Evolutionary conservation across 2,888 invertebrate genomes (phyloP), one percentile per base, ranked within the genome.

Genomic region (Polyommatus iphigenia): DNA sequence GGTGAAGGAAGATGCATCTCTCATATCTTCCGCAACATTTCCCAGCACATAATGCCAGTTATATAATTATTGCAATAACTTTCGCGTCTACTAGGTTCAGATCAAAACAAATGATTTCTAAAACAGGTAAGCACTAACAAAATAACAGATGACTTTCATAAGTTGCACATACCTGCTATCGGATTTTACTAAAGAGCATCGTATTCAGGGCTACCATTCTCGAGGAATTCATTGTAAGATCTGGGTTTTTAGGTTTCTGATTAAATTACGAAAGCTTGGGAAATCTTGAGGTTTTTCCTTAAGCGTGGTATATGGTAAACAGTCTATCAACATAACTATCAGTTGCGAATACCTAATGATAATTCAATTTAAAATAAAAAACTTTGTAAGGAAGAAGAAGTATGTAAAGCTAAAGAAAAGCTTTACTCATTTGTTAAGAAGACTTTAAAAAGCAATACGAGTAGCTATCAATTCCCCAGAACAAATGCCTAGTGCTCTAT

Each of bases 181-280:
- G 50, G 75, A 75, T 75, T 75, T 75, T 54, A 75, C 75, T 75
- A 78, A 76, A 77, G 77, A 78, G 76, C 78, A 79, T 78, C 78
- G 78, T 67, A 78, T 67, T 67, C 4, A 67, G 67, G 67, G 67
- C 29, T 67, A 32, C 29, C 67, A 15, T 67, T 67, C 67, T 67
- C 24, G 29, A 32, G 29, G 67, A 67, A 67, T 67, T 67, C 13
- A 67, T 29, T 67, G 29, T 67, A 29, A 67, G 67, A 67, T 67
- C 67, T 67, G 29, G 67, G 67, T 67, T 67, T 29, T 67, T 67
- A 67, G 67, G 67, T 29, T 67, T 67, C 67, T 32, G 67, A 67
- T 67, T 32, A 15, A 67, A 67, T 67, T 29, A 62, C 62, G 67
- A 67, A 67, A 67, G 29, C 29, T 67, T 67, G 67, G 29, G 67